phyloP scores from a whole-genome alignment of 2,888 invertebrate species.

The Mythimna vitellina region DNA sequence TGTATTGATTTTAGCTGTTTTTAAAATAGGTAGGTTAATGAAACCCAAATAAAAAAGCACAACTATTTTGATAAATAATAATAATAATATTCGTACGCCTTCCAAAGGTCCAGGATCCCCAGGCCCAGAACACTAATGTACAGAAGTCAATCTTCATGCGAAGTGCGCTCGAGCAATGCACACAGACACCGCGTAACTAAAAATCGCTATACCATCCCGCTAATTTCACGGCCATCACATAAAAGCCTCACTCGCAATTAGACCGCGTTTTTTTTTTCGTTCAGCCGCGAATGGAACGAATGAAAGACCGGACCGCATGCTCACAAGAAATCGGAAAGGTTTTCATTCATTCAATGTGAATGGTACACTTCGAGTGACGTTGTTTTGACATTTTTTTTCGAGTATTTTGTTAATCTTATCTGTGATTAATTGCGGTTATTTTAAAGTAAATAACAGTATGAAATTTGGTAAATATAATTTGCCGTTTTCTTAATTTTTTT shows the following conservation, averaged over 20 bases:
- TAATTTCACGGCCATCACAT: conserved; percentile 68
- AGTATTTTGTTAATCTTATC: conserved; percentile 31
- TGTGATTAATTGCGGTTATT: conserved; percentile 28
- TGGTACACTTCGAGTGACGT: conserved; percentile 57
- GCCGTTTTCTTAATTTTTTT: too few species aligned
- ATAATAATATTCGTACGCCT: too few species aligned
- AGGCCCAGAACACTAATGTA: too few species aligned
- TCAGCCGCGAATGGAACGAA: conserved; percentile 72
- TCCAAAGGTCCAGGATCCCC: too few species aligned
- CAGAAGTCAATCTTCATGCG: too few species aligned
- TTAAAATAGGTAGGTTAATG: too few species aligned
- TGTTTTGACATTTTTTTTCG: conserved; percentile 43
- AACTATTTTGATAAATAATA: too few species aligned
- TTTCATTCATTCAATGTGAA: conserved; percentile 73
- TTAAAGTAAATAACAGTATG: neutral
- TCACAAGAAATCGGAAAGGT: conserved; percentile 77
- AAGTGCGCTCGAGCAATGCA: too few species aligned
- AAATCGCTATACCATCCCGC: conserved; percentile 56
- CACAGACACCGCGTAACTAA: too few species aligned
- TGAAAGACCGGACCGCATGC: conserved; percentile 67
- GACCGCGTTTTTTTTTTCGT: conserved; percentile 75
- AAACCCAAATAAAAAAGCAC: too few species aligned
- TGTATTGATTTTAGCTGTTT: too few species aligned
- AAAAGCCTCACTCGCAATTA: conserved; percentile 82
- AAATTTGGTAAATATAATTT: too few species aligned